Conservation (phyloP, 2,888 invertebrate genomes). For the Acanthoscelides obtectus region DNA sequence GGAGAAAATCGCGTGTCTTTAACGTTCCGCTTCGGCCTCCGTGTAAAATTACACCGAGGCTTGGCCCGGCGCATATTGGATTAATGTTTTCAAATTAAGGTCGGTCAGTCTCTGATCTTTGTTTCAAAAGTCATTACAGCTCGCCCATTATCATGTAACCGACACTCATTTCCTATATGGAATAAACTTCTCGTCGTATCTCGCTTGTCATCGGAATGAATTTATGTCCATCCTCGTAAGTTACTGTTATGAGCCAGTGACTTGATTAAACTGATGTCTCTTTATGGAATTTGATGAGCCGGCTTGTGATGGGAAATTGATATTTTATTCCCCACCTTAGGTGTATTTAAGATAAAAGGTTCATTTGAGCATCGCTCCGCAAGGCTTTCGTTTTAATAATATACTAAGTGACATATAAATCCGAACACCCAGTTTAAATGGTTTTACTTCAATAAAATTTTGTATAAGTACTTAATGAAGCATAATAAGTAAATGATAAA, state of each 20-base stretch:
- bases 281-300: not conserved
- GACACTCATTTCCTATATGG: not conserved
- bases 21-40: not conserved
- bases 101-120: not conserved
- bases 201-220: not conserved
- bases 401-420: too few relatives aligned
- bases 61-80: not conserved
- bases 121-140: not conserved
- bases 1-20: too few relatives aligned
- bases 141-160: not conserved
- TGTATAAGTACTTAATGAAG: too few relatives aligned
- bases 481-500: too few relatives aligned
- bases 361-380: too few relatives aligned
- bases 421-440: too few relatives aligned
- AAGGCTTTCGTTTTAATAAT: too few relatives aligned
- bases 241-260: not conserved
- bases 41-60: not conserved
- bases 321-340: too few relatives aligned
- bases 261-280: too few relatives aligned
- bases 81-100: not conserved
- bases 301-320: too few relatives aligned
- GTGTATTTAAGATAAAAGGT: too few relatives aligned
- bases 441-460: too few relatives aligned
- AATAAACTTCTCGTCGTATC: not conserved
- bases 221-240: not conserved